Conservation (phyloP, 2,113 vertebrate genomes). For the Pimephales promelas region DNA sequence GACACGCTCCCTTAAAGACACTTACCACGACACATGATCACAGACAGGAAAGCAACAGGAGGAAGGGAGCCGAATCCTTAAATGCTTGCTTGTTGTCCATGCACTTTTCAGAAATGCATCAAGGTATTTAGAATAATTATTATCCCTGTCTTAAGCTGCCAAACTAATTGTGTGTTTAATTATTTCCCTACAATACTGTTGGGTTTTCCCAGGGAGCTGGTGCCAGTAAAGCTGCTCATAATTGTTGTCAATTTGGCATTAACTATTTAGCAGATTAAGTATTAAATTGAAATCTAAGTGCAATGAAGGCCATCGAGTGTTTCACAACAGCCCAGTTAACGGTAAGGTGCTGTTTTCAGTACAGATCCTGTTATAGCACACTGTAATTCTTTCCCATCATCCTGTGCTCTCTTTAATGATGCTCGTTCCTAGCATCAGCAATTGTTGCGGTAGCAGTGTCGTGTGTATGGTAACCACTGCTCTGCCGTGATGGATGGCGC, state of each 20-base stretch:
- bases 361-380: conserved; percentile 47
- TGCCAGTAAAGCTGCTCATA: conserved; percentile 62
- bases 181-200: conserved; percentile 59
- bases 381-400: conserved; percentile 45
- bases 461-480: conserved; percentile 30
- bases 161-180: conserved; percentile 69
- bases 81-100: conserved; percentile 36
- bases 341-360: conserved; percentile 47
- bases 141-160: conserved; percentile 54
- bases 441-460: conserved; percentile 19
- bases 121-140: conserved; percentile 61
- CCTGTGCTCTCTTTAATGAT: conserved; percentile 48
- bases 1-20: conserved; percentile 11
- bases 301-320: conserved; percentile 48
- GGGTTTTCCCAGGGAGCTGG: conserved; percentile 55
- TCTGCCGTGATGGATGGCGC: conserved; percentile 42
- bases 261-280: conserved; percentile 65
- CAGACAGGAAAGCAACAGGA: neutral
- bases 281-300: conserved; percentile 54
- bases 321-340: conserved; percentile 28
- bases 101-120: conserved; percentile 56
- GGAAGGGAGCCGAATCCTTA: conserved; percentile 1
- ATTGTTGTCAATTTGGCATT: conserved; percentile 67
- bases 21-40: conserved; percentile 19
- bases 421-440: conserved; percentile 43